A percentile compares a stretch with the other conserved stretches of the same genome.
phyloP scores from a whole-genome alignment of 2,888 invertebrate species.

The Hypsopygia costalis region DNA sequence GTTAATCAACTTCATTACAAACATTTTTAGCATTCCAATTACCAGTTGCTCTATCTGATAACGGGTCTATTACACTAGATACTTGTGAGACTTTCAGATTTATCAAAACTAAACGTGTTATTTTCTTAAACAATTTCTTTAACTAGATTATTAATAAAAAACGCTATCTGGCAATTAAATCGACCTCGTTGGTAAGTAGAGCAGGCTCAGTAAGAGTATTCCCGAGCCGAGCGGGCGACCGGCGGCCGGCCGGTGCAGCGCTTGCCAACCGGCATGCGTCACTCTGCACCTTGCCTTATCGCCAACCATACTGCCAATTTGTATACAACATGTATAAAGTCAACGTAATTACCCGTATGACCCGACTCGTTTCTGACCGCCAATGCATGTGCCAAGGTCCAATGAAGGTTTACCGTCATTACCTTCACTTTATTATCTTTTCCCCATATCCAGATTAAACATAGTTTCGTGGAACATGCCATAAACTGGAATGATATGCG shows the following conservation, averaged over 20 bases:
- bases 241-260: constrained; percentile 22
- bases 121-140: not conserved
- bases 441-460: constrained; percentile 9
- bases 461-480: constrained; percentile 8
- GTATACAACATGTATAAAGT: constrained; percentile 21
- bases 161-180: constrained; percentile 7
- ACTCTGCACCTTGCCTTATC: constrained; percentile 26
- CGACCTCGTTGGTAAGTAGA: constrained; percentile 8
- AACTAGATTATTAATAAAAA: constrained; percentile 5
- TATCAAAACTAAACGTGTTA: too few species aligned
- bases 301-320: constrained; percentile 21
- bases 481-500: not conserved
- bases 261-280: constrained; percentile 14
- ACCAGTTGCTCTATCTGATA: too few species aligned
- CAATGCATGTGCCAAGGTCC: constrained; percentile 35
- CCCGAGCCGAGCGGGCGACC: constrained; percentile 21
- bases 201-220: constrained; percentile 14
- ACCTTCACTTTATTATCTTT: constrained; percentile 9
- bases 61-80: too few species aligned
- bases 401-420: constrained; percentile 21
- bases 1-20: too few species aligned
- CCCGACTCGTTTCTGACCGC: constrained; percentile 34
- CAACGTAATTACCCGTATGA: constrained; percentile 28
- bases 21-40: too few species aligned
- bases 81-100: too few species aligned